These are phyloP conservation scores for Syritta pipiens DNA, from an alignment of 2,888 invertebrate species.

Conservation along the genomic window DNA sequence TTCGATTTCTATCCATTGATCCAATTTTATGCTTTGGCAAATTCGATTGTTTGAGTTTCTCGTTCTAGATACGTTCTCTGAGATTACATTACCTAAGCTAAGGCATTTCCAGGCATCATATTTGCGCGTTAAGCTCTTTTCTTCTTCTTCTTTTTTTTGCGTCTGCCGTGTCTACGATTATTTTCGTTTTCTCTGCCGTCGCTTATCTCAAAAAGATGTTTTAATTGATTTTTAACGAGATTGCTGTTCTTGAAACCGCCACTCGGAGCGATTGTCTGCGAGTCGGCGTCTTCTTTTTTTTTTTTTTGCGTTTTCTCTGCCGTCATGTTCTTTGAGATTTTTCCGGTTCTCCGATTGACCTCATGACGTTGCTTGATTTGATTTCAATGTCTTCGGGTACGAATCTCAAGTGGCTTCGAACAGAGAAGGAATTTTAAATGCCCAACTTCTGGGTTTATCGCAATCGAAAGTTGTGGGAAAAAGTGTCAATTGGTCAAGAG, in stretches of 20 bases:
- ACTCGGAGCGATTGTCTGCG: slow-evolving; percentile 32
- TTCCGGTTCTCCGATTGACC: no score
- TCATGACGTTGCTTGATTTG: no score
- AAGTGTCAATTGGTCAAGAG: no score
- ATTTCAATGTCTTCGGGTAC: no score
- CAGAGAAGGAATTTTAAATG: no score
- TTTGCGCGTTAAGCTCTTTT: slow-evolving; percentile 21
- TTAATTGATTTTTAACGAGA: slow-evolving; percentile 56
- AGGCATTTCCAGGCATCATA: slow-evolving; percentile 27
- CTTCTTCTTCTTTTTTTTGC: neutral
- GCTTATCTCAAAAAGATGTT: neutral
- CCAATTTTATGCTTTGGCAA: slow-evolving; percentile 57
- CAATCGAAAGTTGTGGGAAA: no score
- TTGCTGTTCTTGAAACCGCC: slow-evolving; percentile 23
- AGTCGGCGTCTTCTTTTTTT: neutral
- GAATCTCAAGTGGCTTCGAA: no score
- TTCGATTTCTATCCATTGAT: slow-evolving; percentile 53
- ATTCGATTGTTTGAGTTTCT: slow-evolving; percentile 37
- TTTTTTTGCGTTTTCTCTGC: neutral
- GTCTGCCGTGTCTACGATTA: neutral
- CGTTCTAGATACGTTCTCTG: slow-evolving; percentile 26
- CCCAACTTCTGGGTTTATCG: no score
- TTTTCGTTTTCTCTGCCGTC: neutral
- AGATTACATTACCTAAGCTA: slow-evolving; percentile 26
- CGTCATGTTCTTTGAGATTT: no score